A percentile compares a stretch with the other conserved stretches of the same genome.
Evolutionary conservation across 1,140 invertebrate genomes (phyloP).

Genomic region (Leptopilina boulardi): DNA sequence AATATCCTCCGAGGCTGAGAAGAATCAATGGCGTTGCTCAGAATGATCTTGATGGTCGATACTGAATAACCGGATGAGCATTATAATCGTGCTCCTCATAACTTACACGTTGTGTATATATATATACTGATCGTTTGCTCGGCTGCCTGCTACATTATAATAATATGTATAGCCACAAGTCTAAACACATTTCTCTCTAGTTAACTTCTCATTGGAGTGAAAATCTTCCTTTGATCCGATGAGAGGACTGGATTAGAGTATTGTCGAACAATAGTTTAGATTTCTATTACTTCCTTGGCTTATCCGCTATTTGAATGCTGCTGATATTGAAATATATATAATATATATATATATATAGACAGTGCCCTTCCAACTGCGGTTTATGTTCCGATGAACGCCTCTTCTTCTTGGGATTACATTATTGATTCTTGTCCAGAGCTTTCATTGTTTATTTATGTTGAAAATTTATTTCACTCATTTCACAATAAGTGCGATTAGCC

Average conservation of each 20-base stretch:
- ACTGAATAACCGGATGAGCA: conserved; percentile 48
- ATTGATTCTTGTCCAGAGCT: not conserved
- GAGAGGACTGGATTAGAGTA: not conserved
- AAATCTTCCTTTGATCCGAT: not conserved
- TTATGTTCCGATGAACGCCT: not conserved
- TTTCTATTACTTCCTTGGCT: not conserved
- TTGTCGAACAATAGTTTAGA: not conserved
- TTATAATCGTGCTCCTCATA: conserved; percentile 42
- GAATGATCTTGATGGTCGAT: conserved; percentile 50
- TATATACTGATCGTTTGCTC: not conserved
- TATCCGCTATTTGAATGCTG: not conserved
- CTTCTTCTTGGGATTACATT: no score
- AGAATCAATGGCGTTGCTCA: conserved; percentile 51
- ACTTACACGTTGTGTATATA: conserved; percentile 32
- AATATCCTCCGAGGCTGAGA: conserved; percentile 36
- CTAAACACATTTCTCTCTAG: not conserved
- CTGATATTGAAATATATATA: not conserved
- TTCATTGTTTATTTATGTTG: no score
- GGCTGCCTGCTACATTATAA: not conserved
- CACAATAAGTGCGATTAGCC: no score
- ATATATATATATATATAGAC: not conserved
- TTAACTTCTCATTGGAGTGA: not conserved
- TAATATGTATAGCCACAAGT: not conserved
- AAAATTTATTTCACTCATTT: not conserved
- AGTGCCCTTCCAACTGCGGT: not conserved